phyloP scores from a whole-genome alignment of 2,888 invertebrate genomes.

The Palloptera scutellata region DNA sequence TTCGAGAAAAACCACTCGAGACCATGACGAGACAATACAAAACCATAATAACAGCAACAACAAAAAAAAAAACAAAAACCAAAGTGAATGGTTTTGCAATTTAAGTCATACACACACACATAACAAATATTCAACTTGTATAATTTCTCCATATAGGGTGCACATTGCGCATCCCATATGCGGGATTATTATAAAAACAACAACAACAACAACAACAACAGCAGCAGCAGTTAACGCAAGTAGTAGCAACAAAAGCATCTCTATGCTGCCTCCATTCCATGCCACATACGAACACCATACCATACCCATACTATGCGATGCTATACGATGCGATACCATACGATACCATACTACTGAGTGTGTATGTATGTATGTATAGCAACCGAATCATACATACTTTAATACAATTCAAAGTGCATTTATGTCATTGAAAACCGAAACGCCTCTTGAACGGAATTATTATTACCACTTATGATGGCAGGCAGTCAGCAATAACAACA shows the following conservation, averaged over 20 bases:
- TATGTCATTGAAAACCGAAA: constrained; percentile 60
- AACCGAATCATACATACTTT: constrained; percentile 10
- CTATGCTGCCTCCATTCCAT: background rate
- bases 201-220: too few relatives aligned
- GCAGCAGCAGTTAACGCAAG: too few relatives aligned
- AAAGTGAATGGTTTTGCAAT: constrained; percentile 14
- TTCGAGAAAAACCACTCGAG: constrained; percentile 46
- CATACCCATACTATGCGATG: background rate
- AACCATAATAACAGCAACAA: constrained; percentile 8
- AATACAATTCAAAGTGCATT: constrained; percentile 38
- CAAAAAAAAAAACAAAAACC: background rate
- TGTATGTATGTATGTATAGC: background rate
- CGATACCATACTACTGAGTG: background rate
- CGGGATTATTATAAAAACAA: constrained; percentile 11
- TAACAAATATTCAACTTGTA: background rate
- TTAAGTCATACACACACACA: constrained; percentile 25
- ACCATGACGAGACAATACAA: constrained; percentile 58
- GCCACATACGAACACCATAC: background rate
- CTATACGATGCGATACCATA: constrained; percentile 2
- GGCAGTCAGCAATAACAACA: background rate
- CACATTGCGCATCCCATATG: constrained; percentile 4
- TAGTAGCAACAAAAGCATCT: constrained; percentile 7
- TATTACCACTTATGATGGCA: constrained; percentile 54
- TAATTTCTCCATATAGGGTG: constrained; percentile 9
- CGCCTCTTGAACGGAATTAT: constrained; percentile 60